Evolutionary conservation across 2,113 vertebrate species (phyloP).

Genomic region (Alectura lathami): DNA sequence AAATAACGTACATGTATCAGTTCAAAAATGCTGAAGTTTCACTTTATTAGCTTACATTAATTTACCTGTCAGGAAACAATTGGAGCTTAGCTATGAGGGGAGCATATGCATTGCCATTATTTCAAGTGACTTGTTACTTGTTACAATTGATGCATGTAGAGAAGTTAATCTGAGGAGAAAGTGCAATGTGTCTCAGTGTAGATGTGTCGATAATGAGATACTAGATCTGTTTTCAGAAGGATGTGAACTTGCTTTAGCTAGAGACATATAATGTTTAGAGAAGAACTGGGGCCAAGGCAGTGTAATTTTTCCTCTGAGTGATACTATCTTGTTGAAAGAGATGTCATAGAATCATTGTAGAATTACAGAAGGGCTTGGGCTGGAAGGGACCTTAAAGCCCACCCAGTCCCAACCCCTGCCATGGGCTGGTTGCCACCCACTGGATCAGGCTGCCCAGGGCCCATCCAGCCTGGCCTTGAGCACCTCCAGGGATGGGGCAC

Average conservation of each 20-base stretch:
- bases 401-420: too few relatives aligned
- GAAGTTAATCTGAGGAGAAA: constrained; percentile 8
- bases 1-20: background rate
- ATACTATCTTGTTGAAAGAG: background rate
- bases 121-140: constrained; percentile 25
- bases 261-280: background rate
- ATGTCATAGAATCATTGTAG: too few relatives aligned
- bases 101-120: background rate
- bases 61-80: constrained; percentile 20
- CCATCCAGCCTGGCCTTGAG: too few relatives aligned
- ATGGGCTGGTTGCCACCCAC: too few relatives aligned
- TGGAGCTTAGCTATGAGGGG: background rate
- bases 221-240: background rate
- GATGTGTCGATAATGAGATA: background rate
- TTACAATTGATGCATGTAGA: background rate
- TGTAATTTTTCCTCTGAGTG: background rate
- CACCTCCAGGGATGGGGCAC: too few relatives aligned
- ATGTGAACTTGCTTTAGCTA: background rate
- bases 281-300: background rate
- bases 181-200: background rate
- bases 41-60: constrained; percentile 4
- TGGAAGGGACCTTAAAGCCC: too few relatives aligned
- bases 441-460: too few relatives aligned
- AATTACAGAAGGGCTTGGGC: too few relatives aligned
- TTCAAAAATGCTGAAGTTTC: background rate